Percentiles rank a stretch among this genome's conserved stretches.
Conservation (phyloP, 2,113 vertebrate species). For the Ranitomeya imitator region DNA sequence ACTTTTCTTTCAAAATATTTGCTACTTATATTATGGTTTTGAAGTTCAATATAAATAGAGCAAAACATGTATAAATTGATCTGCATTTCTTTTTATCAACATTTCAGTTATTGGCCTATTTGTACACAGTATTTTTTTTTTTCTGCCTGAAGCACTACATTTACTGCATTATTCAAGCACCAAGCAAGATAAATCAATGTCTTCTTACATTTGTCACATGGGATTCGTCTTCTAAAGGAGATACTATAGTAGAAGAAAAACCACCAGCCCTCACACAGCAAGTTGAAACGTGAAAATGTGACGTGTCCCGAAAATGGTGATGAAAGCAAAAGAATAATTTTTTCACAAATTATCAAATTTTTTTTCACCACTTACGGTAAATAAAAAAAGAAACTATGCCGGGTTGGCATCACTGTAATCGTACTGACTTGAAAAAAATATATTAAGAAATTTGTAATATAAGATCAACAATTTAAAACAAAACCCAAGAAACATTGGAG, state of each 20-base stretch:
- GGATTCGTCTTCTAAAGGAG: background rate
- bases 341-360: too few species aligned
- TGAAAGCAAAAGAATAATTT: too few species aligned
- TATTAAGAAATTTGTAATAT: too few species aligned
- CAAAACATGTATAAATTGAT: background rate
- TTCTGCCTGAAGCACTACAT: background rate
- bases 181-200: background rate
- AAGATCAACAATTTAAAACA: too few species aligned
- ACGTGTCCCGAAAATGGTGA: too few species aligned
- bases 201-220: conserved; percentile 5
- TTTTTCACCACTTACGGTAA: too few species aligned
- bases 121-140: background rate
- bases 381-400: too few species aligned
- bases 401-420: too few species aligned
- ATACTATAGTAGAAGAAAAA: background rate
- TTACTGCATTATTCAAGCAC: conserved; percentile 8
- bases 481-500: too few species aligned
- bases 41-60: background rate
- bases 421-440: too few species aligned
- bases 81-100: background rate
- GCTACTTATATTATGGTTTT: background rate
- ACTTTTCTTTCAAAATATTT: background rate
- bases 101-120: background rate
- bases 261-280: background rate
- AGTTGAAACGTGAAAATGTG: too few species aligned